These are phyloP conservation scores for Vanessa atalanta DNA, from an alignment of 1,140 invertebrate species.

Conservation along the genomic window DNA sequence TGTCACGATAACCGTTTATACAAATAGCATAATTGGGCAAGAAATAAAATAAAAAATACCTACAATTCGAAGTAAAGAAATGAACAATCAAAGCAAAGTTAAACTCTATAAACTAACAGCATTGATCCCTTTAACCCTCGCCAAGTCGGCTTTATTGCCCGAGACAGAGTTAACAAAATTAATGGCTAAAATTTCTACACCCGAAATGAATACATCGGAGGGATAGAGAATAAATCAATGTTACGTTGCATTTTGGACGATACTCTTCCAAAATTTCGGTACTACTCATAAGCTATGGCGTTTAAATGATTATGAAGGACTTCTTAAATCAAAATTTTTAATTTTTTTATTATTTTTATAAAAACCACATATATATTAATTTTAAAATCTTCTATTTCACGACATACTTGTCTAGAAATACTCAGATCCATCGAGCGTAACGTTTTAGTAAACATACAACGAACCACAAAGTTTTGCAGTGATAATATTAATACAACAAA, in stretches of 20 bases:
- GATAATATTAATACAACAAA: too few relatives aligned
- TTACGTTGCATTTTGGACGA: constrained; percentile 73
- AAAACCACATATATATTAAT: too few relatives aligned
- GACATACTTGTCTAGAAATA: too few relatives aligned
- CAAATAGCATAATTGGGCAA: neutral
- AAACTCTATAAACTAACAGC: constrained; percentile 58
- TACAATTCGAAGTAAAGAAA: constrained; percentile 10
- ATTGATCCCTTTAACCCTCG: constrained; percentile 59
- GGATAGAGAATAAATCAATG: constrained; percentile 75
- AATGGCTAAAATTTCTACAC: constrained; percentile 80
- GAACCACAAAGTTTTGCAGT: too few relatives aligned
- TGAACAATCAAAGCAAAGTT: constrained; percentile 24
- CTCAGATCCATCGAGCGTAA: too few relatives aligned
- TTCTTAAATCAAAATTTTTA: too few relatives aligned
- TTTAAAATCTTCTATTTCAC: too few relatives aligned
- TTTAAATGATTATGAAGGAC: neutral
- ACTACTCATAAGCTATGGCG: constrained; percentile 40
- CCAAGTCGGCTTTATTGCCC: constrained; percentile 71
- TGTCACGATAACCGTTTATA: too few relatives aligned
- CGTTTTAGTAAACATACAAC: too few relatives aligned
- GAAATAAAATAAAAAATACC: neutral
- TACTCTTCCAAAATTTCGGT: constrained; percentile 42
- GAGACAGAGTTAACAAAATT: constrained; percentile 78
- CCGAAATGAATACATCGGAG: constrained; percentile 78
- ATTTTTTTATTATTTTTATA: too few relatives aligned